Base-by-base conservation (phyloP, 2,797 vertebrate species). In the Danio kyathit region DNA sequence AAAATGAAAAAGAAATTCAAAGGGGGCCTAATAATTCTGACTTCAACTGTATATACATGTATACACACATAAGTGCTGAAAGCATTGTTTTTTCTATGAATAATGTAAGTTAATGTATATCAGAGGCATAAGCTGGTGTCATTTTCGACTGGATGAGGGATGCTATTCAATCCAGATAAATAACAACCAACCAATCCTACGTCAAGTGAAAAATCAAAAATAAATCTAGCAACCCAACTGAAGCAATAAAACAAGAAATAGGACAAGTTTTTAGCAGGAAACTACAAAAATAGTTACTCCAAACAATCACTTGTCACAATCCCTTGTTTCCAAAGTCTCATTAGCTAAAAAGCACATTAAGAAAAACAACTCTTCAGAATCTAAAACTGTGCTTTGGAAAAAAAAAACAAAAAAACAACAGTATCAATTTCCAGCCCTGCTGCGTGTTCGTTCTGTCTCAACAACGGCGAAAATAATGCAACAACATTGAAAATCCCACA, bases 311-410 rank as follows among this genome's bases (percentile, higher is more conserved):
- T 43, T 13, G 52, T 3, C 46, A 2, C 6, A 21, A n/a, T 54
- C 5, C 21, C 21, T 56, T 65, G 38, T 19, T 64, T 75, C 48
- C 54, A 12, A 29, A 61, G 5, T 17, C 72, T 38, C 21, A 76
- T 21, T 66, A 56, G 17, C 8, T 76, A 65, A 54, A 63, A 61
- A 29, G 8, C 46, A 51, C 13, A 69, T 69, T 17, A 38, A 21
- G 29, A 10, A 38, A 51, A 38, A 6, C 14, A 41, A 38, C 29
- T 75, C 38, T 52, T 41, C 11, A 51, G 16, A n/a, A 6, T 17
- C n/a, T 63, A 11, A 75, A 4, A 51, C 41, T 14, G 21, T 16
- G 38, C 29, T 51, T 29, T 7, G 44, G 38, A 46, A 49, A 64
- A 29, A 29, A 29, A 29, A 29, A 29, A 29, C n/a, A 10, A 41